A percentile compares a stretch with the other conserved stretches of the same genome.
phyloP scores from a whole-genome alignment of 2,888 invertebrate species.

The Catocala nupta region DNA sequence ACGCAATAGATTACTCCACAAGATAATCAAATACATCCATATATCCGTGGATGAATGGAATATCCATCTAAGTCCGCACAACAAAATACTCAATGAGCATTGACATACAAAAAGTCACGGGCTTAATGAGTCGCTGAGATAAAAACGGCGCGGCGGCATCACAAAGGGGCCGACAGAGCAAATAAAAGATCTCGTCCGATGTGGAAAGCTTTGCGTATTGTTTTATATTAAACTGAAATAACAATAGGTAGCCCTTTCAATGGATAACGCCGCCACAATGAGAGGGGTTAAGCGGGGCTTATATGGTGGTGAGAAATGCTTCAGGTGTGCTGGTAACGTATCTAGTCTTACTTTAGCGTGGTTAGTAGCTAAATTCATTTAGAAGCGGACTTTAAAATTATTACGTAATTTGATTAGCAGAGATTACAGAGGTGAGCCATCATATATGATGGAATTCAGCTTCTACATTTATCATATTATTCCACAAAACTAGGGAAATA shows the following conservation, averaged over 20 bases:
- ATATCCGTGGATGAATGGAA: conserved; percentile 49
- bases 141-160: conserved; percentile 79
- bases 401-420: too few relatives aligned
- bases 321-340: not conserved
- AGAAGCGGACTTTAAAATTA: too few relatives aligned
- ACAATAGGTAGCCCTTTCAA: conserved; percentile 87
- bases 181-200: conserved; percentile 78
- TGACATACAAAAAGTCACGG: conserved; percentile 53
- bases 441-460: too few relatives aligned
- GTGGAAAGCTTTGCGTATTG: conserved; percentile 83
- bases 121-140: conserved; percentile 81
- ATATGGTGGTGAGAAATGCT: conserved; percentile 56
- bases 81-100: conserved; percentile 58
- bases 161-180: conserved; percentile 73
- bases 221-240: conserved; percentile 86
- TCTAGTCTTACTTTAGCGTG: not conserved
- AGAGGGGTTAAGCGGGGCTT: conserved; percentile 59
- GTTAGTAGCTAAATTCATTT: too few relatives aligned
- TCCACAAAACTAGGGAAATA: too few relatives aligned
- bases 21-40: conserved; percentile 40
- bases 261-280: conserved; percentile 85
- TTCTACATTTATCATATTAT: too few relatives aligned
- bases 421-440: too few relatives aligned
- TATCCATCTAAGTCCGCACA: conserved; percentile 61
- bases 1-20: conserved; percentile 13